Conservation (phyloP, 2,888 invertebrate genomes). For the Catocala fraxini region DNA sequence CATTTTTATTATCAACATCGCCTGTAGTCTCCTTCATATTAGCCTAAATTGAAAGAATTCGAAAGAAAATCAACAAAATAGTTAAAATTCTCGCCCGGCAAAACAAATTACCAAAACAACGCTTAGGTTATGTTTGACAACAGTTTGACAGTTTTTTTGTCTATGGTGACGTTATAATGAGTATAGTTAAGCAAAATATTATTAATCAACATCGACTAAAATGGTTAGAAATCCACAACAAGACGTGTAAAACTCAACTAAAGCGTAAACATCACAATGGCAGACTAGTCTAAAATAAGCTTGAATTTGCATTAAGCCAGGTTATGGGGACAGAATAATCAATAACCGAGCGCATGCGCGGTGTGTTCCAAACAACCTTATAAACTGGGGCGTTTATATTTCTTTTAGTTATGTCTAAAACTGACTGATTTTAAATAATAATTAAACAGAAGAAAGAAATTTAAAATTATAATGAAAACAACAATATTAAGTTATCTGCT, state of each 20-base stretch:
- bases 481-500: no score
- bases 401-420: no score
- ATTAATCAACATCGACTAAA: no score
- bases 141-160: conserved; percentile 48
- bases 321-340: conserved; percentile 41
- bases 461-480: no score
- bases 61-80: conserved; percentile 1
- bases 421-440: no score
- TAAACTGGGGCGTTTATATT: background rate
- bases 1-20: conserved; percentile 90
- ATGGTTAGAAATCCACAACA: no score
- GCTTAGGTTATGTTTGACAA: conserved; percentile 55
- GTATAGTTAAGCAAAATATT: no score
- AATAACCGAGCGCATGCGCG: conserved; percentile 62
- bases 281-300: conserved; percentile 17
- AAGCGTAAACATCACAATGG: background rate
- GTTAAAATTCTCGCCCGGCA: conserved; percentile 32
- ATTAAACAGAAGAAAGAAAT: no score
- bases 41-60: conserved; percentile 12
- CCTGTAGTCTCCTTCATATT: conserved; percentile 78
- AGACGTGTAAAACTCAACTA: background rate
- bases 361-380: background rate
- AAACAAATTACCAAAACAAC: conserved; percentile 29
- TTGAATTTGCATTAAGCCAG: background rate
- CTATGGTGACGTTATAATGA: conserved; percentile 27